These are phyloP conservation scores for Melanotaenia boesemani DNA, from an alignment of 2,797 vertebrate species.

Conservation along the genomic window DNA sequence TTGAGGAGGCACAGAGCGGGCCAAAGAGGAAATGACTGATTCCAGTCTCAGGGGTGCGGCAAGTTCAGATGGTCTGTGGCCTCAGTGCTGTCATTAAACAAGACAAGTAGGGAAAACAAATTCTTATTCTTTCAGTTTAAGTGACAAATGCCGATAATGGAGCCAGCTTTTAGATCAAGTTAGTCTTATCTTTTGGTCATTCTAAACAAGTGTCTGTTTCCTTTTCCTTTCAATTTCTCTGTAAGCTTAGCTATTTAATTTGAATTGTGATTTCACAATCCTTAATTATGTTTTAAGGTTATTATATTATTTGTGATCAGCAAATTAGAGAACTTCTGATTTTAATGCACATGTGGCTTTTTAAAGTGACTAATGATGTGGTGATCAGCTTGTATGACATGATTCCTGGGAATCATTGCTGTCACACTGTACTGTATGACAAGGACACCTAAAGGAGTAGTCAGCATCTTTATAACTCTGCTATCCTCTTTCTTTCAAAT, in stretches of 20 bases:
- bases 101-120: conserved; percentile 13
- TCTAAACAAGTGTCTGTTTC: no score
- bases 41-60: conserved; percentile 46
- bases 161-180: no score
- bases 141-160: no score
- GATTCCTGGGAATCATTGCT: not conserved
- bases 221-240: not conserved
- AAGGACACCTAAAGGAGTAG: no score
- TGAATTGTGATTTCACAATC: not conserved
- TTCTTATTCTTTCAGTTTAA: not conserved
- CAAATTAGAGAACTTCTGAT: no score
- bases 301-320: no score
- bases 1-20: conserved; percentile 43
- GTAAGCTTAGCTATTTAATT: not conserved
- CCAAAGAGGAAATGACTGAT: conserved; percentile 72
- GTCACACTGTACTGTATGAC: not conserved
- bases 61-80: conserved; percentile 28
- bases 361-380: no score
- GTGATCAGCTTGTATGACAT: not conserved
- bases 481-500: not conserved
- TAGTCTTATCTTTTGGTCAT: not conserved
- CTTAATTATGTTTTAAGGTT: no score
- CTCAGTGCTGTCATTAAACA: conserved; percentile 23
- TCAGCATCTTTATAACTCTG: not conserved
- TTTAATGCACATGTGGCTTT: no score